Evolutionary conservation across 2,113 vertebrate species (phyloP), one percentile per base, ranked within the genome.

Genomic region (Seriola quinqueradiata): DNA sequence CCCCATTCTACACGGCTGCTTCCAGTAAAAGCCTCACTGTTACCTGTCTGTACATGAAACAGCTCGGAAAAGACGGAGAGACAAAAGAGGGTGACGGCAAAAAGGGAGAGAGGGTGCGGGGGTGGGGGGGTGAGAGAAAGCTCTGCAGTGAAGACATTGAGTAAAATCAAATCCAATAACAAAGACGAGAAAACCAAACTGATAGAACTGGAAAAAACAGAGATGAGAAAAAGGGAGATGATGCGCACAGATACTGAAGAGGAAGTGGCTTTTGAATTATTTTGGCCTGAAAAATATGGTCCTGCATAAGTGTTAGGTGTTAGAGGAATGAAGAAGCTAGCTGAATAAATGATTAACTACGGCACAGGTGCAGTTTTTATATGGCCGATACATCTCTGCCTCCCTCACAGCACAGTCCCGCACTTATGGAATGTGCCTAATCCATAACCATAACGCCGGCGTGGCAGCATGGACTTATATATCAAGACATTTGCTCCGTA

Each of bases 341-440:
- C 90, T 81, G 92, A 92, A 92, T 91, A 92, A 92, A 94, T 94
- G 93, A 93, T 93, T 85, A 92, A 92, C 87, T 89, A 86, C 82
- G 86, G 89, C 86, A 87, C 85, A 85, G 87, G 83, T 64, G 79
- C 81, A 66, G 72, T 81, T 93, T 94, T 93, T 91, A 94, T 92
- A 90, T 25, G 44, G 63, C 79, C 89, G 58, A 94, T 93, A 89
- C 91, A 92, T 93, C 91, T 92, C 82, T 94, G 91, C 89, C 93
- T 85, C 71, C 32, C 88, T 86, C 87, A 77, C 66, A 90, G 87
- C 83, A 81, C 84, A 83, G 79, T 70, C 77, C 82, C 70, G 87
- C 89, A 82, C 77, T 91, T 91, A 92, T 91, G 87, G 81, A 90
- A 91, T 80, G 83, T 76, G 83, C 81, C 89, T 76, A 92, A 94